phyloP scores from a whole-genome alignment of 2,888 invertebrate genomes.

The Uropetala carovei region DNA sequence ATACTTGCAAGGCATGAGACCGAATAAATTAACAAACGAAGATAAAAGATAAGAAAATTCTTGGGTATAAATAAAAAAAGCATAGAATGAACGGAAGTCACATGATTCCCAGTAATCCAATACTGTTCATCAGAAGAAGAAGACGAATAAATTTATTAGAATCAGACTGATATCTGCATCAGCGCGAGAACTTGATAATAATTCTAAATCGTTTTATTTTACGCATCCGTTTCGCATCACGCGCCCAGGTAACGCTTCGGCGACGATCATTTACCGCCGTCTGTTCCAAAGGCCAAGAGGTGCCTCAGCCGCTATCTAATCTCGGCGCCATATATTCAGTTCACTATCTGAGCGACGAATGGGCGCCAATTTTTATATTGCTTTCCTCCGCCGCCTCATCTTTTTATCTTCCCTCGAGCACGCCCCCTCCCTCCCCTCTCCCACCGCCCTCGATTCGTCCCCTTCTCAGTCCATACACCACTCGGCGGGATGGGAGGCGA shows the following conservation, averaged over 20 bases:
- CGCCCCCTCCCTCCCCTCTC: not conserved
- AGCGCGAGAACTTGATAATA: too few relatives aligned
- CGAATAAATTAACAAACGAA: too few relatives aligned
- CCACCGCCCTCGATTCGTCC: not conserved
- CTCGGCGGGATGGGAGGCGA: not conserved
- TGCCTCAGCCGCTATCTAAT: not conserved
- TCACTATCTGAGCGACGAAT: constrained; percentile 27
- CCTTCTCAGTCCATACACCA: not conserved
- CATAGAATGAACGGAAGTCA: too few relatives aligned
- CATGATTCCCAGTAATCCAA: too few relatives aligned
- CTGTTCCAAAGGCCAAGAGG: constrained; percentile 12
- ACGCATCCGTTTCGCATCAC: not conserved
- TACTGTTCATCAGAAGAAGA: too few relatives aligned
- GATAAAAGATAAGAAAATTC: too few relatives aligned
- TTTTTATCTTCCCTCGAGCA: not conserved
- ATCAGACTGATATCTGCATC: too few relatives aligned
- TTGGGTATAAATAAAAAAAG: too few relatives aligned
- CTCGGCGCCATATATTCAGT: constrained; percentile 15
- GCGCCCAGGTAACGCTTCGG: not conserved
- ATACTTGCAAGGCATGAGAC: too few relatives aligned
- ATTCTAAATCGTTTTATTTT: too few relatives aligned
- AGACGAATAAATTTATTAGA: too few relatives aligned
- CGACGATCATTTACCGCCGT: not conserved
- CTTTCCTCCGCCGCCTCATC: not conserved
- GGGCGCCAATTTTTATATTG: constrained; percentile 18